A percentile compares a stretch with the other conserved stretches of the same genome.
Conservation (phyloP, 2,113 vertebrate species). For the Ophiodon elongatus region DNA sequence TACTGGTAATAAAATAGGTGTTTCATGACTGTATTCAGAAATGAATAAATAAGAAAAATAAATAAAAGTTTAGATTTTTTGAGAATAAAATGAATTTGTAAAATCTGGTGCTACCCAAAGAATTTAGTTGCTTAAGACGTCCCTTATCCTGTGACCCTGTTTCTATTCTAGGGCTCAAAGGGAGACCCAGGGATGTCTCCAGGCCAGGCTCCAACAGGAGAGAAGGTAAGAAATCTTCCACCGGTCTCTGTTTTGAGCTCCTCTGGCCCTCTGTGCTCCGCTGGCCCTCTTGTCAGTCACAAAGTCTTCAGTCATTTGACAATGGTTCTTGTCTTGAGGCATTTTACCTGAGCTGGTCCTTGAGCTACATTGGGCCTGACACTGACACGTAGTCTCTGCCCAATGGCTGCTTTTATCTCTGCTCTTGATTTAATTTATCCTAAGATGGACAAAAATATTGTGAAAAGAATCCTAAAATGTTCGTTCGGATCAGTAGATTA, state of each 20-base stretch:
- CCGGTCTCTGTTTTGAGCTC: not conserved
- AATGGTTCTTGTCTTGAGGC: not conserved
- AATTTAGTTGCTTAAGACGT: not conserved
- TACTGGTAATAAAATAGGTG: not conserved
- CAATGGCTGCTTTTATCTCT: not conserved
- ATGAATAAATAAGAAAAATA: not conserved
- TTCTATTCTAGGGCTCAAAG: constrained; percentile 89
- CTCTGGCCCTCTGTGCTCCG: not conserved
- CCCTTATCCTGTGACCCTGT: constrained; percentile 29
- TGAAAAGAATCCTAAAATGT: not conserved
- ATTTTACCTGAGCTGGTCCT: not conserved
- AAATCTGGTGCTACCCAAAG: not conserved
- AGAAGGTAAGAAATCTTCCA: constrained; percentile 86
- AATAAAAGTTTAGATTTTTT: not conserved
- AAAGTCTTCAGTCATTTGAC: not conserved
- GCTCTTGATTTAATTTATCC: not conserved
- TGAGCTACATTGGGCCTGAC: too few species aligned
- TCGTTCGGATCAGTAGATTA: not conserved
- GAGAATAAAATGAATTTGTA: not conserved
- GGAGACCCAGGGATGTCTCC: constrained; percentile 95
- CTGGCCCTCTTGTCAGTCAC: not conserved
- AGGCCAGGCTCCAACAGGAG: constrained; percentile 88
- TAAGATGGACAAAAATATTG: not conserved
- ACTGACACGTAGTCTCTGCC: not conserved
- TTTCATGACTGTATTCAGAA: not conserved